Percentiles rank a stretch among this genome's conserved stretches.
phyloP scores from a whole-genome alignment of 2,888 invertebrate genomes.

The Microplitis manilae region DNA sequence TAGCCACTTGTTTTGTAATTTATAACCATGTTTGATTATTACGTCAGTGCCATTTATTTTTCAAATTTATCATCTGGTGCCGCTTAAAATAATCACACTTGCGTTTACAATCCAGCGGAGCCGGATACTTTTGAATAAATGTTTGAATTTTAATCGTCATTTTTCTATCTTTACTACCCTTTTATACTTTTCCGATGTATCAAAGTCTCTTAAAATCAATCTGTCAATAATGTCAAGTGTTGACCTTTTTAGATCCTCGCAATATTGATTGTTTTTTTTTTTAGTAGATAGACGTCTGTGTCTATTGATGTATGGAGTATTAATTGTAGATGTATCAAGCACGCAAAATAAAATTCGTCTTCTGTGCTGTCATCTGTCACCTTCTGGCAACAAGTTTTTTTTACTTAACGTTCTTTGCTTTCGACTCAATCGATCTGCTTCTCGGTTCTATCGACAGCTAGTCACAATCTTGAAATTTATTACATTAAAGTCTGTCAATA shows the following conservation, averaged over 20 bases:
- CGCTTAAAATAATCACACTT: no score
- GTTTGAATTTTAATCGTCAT: neutral
- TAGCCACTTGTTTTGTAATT: neutral
- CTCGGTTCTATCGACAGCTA: neutral
- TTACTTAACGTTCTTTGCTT: neutral
- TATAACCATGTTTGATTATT: no score
- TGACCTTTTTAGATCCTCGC: neutral
- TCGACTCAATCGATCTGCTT: slow-evolving; percentile 1
- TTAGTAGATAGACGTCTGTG: neutral
- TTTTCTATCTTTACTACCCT: neutral
- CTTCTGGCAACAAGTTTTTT: slow-evolving; percentile 1
- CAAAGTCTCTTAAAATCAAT: slow-evolving; percentile 3
- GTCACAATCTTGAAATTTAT: neutral
- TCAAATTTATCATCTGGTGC: no score
- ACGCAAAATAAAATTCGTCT: slow-evolving; percentile 33
- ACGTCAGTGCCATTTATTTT: no score
- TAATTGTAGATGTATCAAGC: slow-evolving; percentile 44
- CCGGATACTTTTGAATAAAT: no score
- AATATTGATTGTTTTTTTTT: neutral
- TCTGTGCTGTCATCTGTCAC: slow-evolving; percentile 24
- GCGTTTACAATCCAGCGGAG: no score
- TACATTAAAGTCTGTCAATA: neutral
- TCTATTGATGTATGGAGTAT: slow-evolving; percentile 6
- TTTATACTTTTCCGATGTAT: neutral
- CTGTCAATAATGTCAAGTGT: neutral